Evolutionary conservation across 2,113 vertebrate species (phyloP), one percentile per base, ranked within the genome.

Genomic region (Crypturellus undulatus): DNA sequence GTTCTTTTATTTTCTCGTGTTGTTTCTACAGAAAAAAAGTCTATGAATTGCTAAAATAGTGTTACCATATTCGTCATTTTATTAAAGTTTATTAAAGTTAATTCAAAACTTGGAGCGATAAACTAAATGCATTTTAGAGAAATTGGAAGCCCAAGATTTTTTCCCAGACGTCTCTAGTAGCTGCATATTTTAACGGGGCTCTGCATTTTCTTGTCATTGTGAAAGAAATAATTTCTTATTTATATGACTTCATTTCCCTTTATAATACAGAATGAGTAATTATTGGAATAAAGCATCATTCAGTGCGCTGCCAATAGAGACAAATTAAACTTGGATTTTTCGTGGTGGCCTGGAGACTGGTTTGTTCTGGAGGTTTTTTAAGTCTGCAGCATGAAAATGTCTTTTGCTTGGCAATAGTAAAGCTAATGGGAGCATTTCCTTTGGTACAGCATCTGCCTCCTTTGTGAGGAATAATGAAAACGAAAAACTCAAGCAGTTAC

Each of bases 1-100:
- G 97, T 34, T 98, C 97, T 62, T 88, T 94, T 79, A 99, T 68
- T 85, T 75, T 97, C 71, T 98, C 91, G 8, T 97, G 95, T 59
- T 98, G 97, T 52, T 93, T 96, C 99, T 99, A 91, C 47, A 88
- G 87, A 6, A 18, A 71, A 69, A 15, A 21, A 3, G 10, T 63
- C 47, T 54, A 5, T 78, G 30, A 34, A 71, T 67, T 87, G 10
- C 62, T 85, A 94, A 85, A 87, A 86, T 71, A 85, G 13, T 45
- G 40, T 28, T 43, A 25, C 12, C 4, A 25, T 49, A 82, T 91
- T 73, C 54, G 15, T 47, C 25, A 45, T n/a, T 38, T 77, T 80
- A 70, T 21, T 85, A 19, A 38, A n/a, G 16, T 38, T 77, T 80
- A 70, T 21, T 85, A 19, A 38, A n/a, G 16, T 52, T 20, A 52